A percentile compares a stretch with the other conserved stretches of the same genome.
These are phyloP conservation scores for Temnothorax ravouxi DNA, from an alignment of 2,888 invertebrate species.

Conservation along the genomic window DNA sequence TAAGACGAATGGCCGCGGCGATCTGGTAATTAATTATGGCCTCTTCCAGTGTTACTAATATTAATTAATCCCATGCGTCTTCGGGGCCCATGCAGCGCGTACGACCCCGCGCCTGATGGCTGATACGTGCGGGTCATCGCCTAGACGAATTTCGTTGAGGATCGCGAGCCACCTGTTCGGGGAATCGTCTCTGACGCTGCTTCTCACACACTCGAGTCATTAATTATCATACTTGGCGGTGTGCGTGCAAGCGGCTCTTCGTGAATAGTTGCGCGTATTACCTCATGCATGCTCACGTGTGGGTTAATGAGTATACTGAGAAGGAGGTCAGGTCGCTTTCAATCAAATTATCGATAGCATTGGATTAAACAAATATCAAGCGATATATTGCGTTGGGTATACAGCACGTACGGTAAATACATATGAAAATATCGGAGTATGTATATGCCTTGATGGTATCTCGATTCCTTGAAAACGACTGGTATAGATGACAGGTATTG, in stretches of 20 bases:
- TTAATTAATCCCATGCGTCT: constrained; percentile 79
- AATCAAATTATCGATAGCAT: constrained; percentile 33
- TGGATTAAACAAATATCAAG: constrained; percentile 1
- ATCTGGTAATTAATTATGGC: constrained; percentile 79
- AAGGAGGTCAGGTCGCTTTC: constrained; percentile 6
- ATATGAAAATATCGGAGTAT: background rate
- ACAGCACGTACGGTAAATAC: constrained; percentile 31
- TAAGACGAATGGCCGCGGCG: constrained; percentile 79
- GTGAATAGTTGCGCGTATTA: background rate
- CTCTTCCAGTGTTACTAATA: constrained; percentile 80
- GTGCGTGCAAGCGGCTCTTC: constrained; percentile 1
- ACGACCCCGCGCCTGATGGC: constrained; percentile 59
- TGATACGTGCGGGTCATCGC: constrained; percentile 36
- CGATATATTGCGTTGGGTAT: background rate
- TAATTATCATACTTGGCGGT: constrained; percentile 48
- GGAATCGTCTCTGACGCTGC: constrained; percentile 62
- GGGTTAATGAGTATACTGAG: background rate
- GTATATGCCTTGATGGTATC: background rate
- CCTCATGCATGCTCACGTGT: background rate
- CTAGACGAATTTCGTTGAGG: constrained; percentile 48
- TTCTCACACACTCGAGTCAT: constrained; percentile 61
- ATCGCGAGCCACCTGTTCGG: constrained; percentile 61
- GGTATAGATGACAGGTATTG: background rate
- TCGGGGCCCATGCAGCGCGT: constrained; percentile 47
- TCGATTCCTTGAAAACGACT: constrained; percentile 4